These are phyloP conservation scores for Phenganax subtilis DNA, from an alignment of 92 coral and sea anemone species.

Conservation along the genomic window DNA sequence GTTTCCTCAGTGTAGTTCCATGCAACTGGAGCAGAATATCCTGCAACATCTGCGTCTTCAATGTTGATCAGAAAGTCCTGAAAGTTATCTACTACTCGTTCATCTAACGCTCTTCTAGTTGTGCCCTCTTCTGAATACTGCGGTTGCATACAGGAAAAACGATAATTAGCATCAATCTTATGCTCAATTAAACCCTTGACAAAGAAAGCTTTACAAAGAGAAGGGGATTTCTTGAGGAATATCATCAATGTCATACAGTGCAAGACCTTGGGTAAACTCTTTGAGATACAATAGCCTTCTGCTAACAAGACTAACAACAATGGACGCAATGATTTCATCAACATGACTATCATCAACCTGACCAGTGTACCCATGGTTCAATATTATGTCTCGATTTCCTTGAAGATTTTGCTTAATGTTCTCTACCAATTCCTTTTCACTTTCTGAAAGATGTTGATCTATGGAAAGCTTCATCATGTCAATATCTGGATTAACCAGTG, in stretches of 20 bases:
- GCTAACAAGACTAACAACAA: conserved; percentile 27
- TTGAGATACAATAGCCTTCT: conserved; percentile 29
- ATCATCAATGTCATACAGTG: conserved; percentile 31
- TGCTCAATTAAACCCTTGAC: conserved; percentile 44
- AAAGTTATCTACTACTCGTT: conserved; percentile 46
- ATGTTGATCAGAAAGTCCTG: conserved; percentile 49
- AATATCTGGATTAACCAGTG: conserved; percentile 31
- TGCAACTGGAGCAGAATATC: conserved; percentile 47
- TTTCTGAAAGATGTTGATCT: conserved; percentile 25
- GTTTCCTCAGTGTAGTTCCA: conserved; percentile 40
- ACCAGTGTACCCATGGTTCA: conserved; percentile 53
- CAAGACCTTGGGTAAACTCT: conserved; percentile 40
- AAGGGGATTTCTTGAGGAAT: conserved; percentile 13
- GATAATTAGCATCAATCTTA: conserved; percentile 58
- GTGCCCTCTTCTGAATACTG: conserved; percentile 46
- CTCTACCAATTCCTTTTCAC: conserved; percentile 19
- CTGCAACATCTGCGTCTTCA: conserved; percentile 42
- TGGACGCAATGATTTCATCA: conserved; percentile 31
- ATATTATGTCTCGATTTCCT: conserved; percentile 27
- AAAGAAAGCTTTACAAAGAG: conserved; percentile 38
- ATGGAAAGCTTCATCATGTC: conserved; percentile 41
- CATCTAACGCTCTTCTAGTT: conserved; percentile 38
- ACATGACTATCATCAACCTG: conserved; percentile 29
- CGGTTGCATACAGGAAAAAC: conserved; percentile 45
- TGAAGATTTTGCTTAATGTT: conserved; percentile 27